These are phyloP conservation scores for Hiodon alosoides DNA, from an alignment of 2,113 vertebrate species.

Conservation along the genomic window DNA sequence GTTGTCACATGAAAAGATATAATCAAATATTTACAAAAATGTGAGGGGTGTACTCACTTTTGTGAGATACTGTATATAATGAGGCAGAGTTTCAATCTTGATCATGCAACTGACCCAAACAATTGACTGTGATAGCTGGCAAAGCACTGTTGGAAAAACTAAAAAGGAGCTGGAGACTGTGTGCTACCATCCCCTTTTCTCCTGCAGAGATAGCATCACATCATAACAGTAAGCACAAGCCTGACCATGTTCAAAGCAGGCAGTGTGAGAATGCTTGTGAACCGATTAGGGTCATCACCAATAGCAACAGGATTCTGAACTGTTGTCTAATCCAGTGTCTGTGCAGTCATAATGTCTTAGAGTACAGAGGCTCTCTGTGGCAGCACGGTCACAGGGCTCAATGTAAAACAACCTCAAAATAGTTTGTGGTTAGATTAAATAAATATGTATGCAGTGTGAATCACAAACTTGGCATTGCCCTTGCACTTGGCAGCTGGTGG, in stretches of 20 bases:
- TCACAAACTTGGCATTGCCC: neutral
- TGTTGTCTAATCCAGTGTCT: neutral
- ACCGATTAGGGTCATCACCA: constrained; percentile 15
- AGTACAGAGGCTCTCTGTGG: no score
- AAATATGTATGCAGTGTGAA: neutral
- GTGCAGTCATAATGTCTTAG: no score
- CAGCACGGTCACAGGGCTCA: no score
- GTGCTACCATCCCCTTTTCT: neutral
- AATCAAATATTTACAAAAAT: no score
- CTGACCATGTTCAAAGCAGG: neutral
- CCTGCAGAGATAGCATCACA: constrained; percentile 12
- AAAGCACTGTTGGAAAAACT: no score
- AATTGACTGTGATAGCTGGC: no score
- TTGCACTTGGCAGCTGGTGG: neutral
- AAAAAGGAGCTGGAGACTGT: neutral
- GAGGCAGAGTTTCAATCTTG: no score
- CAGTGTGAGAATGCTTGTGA: neutral
- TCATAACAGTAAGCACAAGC: neutral
- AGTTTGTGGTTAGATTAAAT: neutral
- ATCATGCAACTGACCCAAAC: no score
- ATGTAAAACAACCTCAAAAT: no score
- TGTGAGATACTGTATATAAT: no score
- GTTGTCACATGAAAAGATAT: no score
- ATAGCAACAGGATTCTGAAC: neutral
- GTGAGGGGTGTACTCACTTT: no score